phyloP scores from a whole-genome alignment of 2,888 invertebrate species.

The Rhagonycha fulva region DNA sequence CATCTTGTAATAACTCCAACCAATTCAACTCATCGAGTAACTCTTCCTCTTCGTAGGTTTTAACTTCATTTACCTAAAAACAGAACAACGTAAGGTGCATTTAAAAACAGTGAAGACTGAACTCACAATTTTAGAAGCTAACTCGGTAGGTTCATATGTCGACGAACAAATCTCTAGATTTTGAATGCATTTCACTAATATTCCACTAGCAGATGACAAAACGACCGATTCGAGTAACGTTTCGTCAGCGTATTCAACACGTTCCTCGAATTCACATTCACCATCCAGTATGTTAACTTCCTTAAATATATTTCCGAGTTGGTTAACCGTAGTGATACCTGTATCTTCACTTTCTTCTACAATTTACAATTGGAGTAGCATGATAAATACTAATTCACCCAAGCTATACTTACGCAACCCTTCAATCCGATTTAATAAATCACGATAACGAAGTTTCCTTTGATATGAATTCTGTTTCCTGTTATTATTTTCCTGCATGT shows the following conservation, averaged over 20 bases:
- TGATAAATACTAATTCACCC: neutral
- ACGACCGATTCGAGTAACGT: slow-evolving; percentile 48
- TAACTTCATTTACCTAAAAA: slow-evolving; percentile 2
- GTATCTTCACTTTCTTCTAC: slow-evolving; percentile 39
- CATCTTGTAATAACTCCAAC: slow-evolving; percentile 45
- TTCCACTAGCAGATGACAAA: slow-evolving; percentile 45
- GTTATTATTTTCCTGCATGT: neutral
- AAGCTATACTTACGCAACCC: slow-evolving; percentile 38
- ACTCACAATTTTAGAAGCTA: slow-evolving; percentile 58
- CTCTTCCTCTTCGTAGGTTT: slow-evolving; percentile 33
- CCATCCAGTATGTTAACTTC: slow-evolving; percentile 43
- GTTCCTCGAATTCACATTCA: slow-evolving; percentile 41
- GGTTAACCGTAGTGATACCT: slow-evolving; percentile 39
- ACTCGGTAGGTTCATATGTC: slow-evolving; percentile 57
- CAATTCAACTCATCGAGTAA: slow-evolving; percentile 51
- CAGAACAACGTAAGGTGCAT: neutral
- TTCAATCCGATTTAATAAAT: slow-evolving; percentile 41
- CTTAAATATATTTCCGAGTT: slow-evolving; percentile 43
- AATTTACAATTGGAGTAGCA: slow-evolving; percentile 14
- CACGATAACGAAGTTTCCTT: slow-evolving; percentile 36
- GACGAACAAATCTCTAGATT: slow-evolving; percentile 53
- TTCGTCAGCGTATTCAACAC: slow-evolving; percentile 48
- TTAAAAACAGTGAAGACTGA: neutral
- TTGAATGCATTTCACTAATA: slow-evolving; percentile 47
- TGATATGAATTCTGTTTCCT: slow-evolving; percentile 19